These are phyloP conservation scores for Cheilosia vernalis DNA, from an alignment of 2,888 invertebrate genomes.

Conservation along the genomic window DNA sequence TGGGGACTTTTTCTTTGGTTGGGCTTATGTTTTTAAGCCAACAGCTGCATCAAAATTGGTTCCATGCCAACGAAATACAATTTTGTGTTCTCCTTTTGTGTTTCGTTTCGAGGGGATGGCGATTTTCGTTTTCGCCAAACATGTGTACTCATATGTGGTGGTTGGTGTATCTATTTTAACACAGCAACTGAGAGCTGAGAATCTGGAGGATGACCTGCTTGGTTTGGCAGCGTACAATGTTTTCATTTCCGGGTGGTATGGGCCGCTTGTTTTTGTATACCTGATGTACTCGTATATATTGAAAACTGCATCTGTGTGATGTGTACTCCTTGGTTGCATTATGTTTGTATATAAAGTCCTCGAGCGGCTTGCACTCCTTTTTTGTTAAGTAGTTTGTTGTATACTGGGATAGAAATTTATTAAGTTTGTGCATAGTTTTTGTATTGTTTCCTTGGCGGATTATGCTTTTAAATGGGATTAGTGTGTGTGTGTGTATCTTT, in stretches of 20 bases:
- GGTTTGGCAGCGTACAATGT: slow-evolving; percentile 21
- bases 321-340: slow-evolving; percentile 1
- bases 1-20: slow-evolving; percentile 25
- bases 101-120: not conserved
- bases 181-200: not conserved
- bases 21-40: slow-evolving; percentile 35
- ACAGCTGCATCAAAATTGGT: slow-evolving; percentile 62
- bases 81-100: slow-evolving; percentile 14
- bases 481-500: slow-evolving; percentile 19
- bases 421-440: slow-evolving; percentile 8
- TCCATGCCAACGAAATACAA: slow-evolving; percentile 51
- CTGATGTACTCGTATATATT: slow-evolving; percentile 25
- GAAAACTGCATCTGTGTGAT: slow-evolving; percentile 35
- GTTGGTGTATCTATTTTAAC: not conserved
- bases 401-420: slow-evolving; percentile 1
- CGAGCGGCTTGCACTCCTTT: not conserved
- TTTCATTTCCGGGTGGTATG: slow-evolving; percentile 49
- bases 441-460: slow-evolving; percentile 11
- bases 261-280: slow-evolving; percentile 10
- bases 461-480: slow-evolving; percentile 11
- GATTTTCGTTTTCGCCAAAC: not conserved
- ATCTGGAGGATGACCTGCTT: slow-evolving; percentile 36
- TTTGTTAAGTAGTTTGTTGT: slow-evolving; percentile 3
- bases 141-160: slow-evolving; percentile 1
- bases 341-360: slow-evolving; percentile 4